Percentiles rank a stretch among this genome's conserved stretches.
phyloP scores from a whole-genome alignment of 2,888 invertebrate species.

The Trichopria drosophilae region DNA sequence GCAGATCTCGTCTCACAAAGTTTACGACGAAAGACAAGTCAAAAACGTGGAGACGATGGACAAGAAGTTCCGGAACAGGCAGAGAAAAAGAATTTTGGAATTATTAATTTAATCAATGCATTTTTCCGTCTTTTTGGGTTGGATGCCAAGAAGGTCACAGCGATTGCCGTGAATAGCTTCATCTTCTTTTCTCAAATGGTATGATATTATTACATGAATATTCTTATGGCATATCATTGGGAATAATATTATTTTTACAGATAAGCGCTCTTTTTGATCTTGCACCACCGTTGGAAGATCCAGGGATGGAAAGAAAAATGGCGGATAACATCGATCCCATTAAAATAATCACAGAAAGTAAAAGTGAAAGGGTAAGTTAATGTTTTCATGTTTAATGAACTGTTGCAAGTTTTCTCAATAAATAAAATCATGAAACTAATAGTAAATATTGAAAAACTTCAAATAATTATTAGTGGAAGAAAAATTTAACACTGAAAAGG shows the following conservation, averaged over 20 bases:
- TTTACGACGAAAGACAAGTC: slow-evolving; percentile 53
- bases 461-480: not conserved
- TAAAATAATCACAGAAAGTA: slow-evolving; percentile 69
- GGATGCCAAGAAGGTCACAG: slow-evolving; percentile 75
- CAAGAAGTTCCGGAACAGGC: slow-evolving; percentile 47
- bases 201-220: slow-evolving; percentile 37
- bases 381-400: not conserved
- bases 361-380: slow-evolving; percentile 61
- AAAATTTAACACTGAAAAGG: too few species aligned
- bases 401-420: too few species aligned
- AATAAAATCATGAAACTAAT: too few species aligned
- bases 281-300: slow-evolving; percentile 55
- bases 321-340: slow-evolving; percentile 54
- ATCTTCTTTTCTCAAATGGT: slow-evolving; percentile 85
- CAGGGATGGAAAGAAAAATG: slow-evolving; percentile 31
- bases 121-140: slow-evolving; percentile 75
- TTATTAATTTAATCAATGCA: slow-evolving; percentile 57
- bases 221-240: slow-evolving; percentile 19
- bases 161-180: slow-evolving; percentile 79
- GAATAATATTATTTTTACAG: slow-evolving; percentile 58
- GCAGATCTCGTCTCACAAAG: slow-evolving; percentile 66
- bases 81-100: slow-evolving; percentile 33
- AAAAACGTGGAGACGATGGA: slow-evolving; percentile 42
- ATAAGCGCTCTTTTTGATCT: slow-evolving; percentile 65
- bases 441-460: not conserved